Evolutionary conservation across 2,113 vertebrate genomes (phyloP).

Genomic region (Cyanoramphus novaezelandiae): DNA sequence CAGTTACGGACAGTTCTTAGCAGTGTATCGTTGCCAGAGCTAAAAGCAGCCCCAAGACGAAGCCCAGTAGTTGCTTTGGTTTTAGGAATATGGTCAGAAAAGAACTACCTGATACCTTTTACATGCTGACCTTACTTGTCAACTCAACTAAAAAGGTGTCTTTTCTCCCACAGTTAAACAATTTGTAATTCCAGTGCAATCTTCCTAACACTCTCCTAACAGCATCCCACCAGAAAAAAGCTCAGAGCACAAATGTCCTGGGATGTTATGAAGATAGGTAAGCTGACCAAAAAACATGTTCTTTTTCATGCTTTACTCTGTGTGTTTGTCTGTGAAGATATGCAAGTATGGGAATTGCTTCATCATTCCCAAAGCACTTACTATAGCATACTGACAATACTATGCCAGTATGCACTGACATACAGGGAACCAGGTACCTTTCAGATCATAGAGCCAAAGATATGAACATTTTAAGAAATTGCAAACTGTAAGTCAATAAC

Average conservation of each 20-base stretch:
- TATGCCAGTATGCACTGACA: neutral
- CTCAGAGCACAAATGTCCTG: neutral
- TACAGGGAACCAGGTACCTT: neutral
- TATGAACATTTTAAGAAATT: neutral
- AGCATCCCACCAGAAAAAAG: neutral
- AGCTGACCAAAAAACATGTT: neutral
- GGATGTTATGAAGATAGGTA: neutral
- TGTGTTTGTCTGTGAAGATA: neutral
- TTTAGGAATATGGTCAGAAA: neutral
- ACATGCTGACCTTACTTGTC: neutral
- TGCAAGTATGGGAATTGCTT: neutral
- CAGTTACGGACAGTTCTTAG: slow-evolving; percentile 12
- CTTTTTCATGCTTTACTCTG: neutral
- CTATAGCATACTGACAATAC: neutral
- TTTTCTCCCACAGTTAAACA: neutral
- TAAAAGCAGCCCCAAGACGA: neutral
- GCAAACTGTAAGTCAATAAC: neutral
- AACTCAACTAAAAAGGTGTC: neutral
- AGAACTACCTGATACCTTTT: neutral
- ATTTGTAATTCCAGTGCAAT: neutral
- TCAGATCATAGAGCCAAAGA: neutral
- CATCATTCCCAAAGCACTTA: neutral
- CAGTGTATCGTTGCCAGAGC: neutral
- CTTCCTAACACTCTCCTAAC: neutral
- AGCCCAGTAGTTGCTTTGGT: neutral